These are phyloP conservation scores for Hanleya hanleyi DNA, from an alignment of 2,888 invertebrate species.

Conservation along the genomic window DNA sequence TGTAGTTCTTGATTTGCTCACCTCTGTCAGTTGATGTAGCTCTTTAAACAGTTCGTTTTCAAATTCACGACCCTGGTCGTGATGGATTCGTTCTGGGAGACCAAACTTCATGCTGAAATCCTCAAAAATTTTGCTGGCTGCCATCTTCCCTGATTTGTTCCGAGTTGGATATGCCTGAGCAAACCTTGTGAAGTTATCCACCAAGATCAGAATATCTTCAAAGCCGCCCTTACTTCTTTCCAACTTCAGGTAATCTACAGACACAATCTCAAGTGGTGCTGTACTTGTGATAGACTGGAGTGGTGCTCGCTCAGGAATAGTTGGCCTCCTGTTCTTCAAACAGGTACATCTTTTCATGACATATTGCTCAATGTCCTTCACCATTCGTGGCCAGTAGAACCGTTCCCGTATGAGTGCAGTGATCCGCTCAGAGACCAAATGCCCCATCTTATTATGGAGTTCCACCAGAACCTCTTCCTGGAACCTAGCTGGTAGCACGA, in stretches of 20 bases:
- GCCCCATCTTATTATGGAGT: too few species aligned
- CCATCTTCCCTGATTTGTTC: conserved; percentile 20
- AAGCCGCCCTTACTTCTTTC: conserved; percentile 10
- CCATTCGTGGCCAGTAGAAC: conserved; percentile 6
- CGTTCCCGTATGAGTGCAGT: conserved; percentile 11
- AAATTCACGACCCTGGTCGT: conserved; percentile 21
- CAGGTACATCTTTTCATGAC: conserved; percentile 18
- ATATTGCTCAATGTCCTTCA: conserved; percentile 15
- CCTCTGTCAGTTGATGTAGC: conserved; percentile 9
- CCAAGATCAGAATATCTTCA: conserved; percentile 15
- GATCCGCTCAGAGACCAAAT: conserved; percentile 3
- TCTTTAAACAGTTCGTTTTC: conserved; percentile 15
- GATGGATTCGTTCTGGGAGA: conserved; percentile 14
- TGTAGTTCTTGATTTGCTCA: conserved; percentile 11
- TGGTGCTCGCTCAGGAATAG: background rate
- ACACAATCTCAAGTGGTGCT: background rate
- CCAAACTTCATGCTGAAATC: conserved; percentile 18
- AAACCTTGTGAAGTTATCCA: conserved; percentile 24
- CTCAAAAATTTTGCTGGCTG: too few species aligned
- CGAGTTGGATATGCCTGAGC: conserved; percentile 24
- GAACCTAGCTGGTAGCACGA: too few species aligned
- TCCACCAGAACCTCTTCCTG: too few species aligned
- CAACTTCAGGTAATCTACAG: background rate
- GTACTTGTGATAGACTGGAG: background rate
- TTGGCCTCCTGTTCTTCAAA: conserved; percentile 16